Evolutionary conservation across 2,797 vertebrate genomes (phyloP), one percentile per base, ranked within the genome.

Genomic region (Podargus strigoides): DNA sequence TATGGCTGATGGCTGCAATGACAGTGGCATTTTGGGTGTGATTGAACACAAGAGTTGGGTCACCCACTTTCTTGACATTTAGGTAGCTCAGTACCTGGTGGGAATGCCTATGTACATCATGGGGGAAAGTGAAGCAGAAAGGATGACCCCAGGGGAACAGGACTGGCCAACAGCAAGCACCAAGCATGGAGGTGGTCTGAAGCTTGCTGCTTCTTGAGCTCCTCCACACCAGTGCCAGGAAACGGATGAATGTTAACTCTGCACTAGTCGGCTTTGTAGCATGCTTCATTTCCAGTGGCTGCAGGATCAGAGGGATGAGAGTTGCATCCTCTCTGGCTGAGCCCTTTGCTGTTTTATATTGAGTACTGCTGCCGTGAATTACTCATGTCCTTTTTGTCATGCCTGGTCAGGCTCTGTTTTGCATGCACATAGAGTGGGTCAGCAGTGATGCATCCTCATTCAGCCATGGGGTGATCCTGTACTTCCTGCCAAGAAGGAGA

Each of bases 301-400:
- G 42, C 20, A 79, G 59, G 23, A 58, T 50, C 8, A 66, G 26
- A 27, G 22, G 1, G 4, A 20, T 23, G 46, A 49, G 27, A 28
- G 26, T 36, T 79, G 13, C 34, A 13, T 49, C 10, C 17, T 41
- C 52, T 47, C 39, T 75, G 73, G 3, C 26, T 46, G 53, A 41
- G 11, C 23, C 37, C 7, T 79, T 87, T 49, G 49, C 49, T 59
- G 18, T 50, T 76, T 75, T 24, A 3, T n/a, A 10, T 7, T 27
- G 58, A 22, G 5, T 21, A 0, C 6, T 64, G 28, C 50, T 73
- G 34, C 44, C 56, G 37, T 50, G 63, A 32, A 5, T 66, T 14
- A 6, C 9, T 63, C 0, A 0, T 27, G 17, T 15, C 42, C 12
- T 50, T 52, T n/a, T n/a, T 67, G 44, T 56, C 19, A 3, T 37